Evolutionary conservation across 1,140 invertebrate genomes (phyloP), one percentile per base, ranked within the genome.

Genomic region (Wasmannia auropunctata): DNA sequence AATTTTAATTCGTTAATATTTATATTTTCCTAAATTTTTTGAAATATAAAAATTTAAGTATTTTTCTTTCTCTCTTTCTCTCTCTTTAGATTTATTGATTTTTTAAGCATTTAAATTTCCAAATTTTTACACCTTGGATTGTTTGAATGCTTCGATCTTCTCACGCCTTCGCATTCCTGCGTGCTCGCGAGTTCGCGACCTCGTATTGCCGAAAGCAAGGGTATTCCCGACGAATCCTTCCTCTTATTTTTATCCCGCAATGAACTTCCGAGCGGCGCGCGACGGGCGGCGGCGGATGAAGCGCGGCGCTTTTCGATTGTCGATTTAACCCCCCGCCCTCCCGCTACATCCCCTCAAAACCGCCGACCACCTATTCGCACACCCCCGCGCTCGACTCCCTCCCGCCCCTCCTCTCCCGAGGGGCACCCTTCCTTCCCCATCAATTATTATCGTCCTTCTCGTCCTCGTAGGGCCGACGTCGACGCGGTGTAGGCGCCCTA

Each of bases 381-480:
- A 16, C n/a, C 10, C 14, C 31, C 69, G 40, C 62, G 3, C 31
- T n/a, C n/a, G n/a, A 25, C 22, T 5, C 43, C 25, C 77, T 22
- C 40, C n/a, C n/a, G n/a, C n/a, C n/a, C n/a, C n/a, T n/a, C n/a
- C n/a, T n/a, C n/a, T n/a, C n/a, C n/a, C n/a, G n/a, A n/a, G 8
- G 11, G 14, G 51, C 51, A 65, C 81, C 75, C 86, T 79, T 43
- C 69, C 58, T 75, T 72, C 80, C 54, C 79, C 70, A 90, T 91
- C 86, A 87, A 90, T 91, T 91, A 90, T 91, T 88, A 90, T 91
- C 84, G 88, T 91, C 90, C 88, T 88, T 80, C 76, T 86, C 67
- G 84, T 88, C 87, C 85, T 90, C 74, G 84, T 74, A 84, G 81
- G 58, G 85, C 86, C 75, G 90, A 92, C 86, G 86, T 88, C 89